Conservation (phyloP, 2,888 invertebrate species). For the Pollenia labialis region DNA sequence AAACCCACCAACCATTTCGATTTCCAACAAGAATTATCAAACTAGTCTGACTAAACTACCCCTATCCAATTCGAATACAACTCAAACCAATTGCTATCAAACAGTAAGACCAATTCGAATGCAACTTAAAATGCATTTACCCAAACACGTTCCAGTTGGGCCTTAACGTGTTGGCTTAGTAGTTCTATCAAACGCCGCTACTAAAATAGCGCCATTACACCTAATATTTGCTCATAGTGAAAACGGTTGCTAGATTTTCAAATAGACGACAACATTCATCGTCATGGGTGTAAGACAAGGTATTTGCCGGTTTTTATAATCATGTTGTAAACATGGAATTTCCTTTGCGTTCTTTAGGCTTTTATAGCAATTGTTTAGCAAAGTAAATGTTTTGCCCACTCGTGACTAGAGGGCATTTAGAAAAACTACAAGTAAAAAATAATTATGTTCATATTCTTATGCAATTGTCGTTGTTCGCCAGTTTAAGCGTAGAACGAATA, state of each 20-base stretch:
- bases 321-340: conserved; percentile 36
- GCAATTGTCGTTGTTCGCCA: conserved; percentile 48
- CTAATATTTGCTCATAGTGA: not conserved
- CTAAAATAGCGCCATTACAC: conserved; percentile 29
- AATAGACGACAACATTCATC: conserved; percentile 12
- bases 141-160: conserved; percentile 14
- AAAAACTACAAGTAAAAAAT: conserved; percentile 39
- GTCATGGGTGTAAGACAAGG: not conserved
- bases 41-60: conserved; percentile 35
- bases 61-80: conserved; percentile 56
- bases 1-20: not conserved
- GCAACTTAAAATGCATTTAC: not conserved
- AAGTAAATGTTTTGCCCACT: conserved; percentile 67
- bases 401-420: conserved; percentile 68
- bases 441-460: conserved; percentile 56
- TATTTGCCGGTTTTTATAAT: conserved; percentile 58
- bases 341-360: conserved; percentile 38
- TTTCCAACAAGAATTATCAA: conserved; percentile 34
- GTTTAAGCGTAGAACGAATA: conserved; percentile 11
- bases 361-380: conserved; percentile 42
- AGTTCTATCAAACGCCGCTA: conserved; percentile 57
- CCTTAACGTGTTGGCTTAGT: conserved; percentile 19
- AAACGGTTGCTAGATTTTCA: not conserved
- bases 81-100: not conserved
- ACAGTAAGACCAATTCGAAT: conserved; percentile 39